phyloP scores from a whole-genome alignment of 2,113 vertebrate genomes.

The Lepus timidus region DNA sequence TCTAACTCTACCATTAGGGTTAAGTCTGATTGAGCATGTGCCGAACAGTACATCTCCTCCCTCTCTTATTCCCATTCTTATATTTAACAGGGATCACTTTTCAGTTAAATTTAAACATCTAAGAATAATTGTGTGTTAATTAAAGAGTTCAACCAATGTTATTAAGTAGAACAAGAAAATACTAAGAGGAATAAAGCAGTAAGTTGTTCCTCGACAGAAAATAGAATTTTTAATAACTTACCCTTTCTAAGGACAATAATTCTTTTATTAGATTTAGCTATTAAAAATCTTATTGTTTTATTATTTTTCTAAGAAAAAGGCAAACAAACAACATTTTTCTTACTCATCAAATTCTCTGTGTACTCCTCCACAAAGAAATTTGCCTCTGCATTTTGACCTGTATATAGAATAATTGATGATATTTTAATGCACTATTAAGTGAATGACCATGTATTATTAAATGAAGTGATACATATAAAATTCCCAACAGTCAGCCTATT shows the following conservation, averaged over 20 bases:
- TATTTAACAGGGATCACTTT: no score
- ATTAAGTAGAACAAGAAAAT: no score
- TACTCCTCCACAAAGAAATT: neutral
- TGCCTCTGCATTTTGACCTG: slow-evolving; percentile 29
- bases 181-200: no score
- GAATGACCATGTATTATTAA: neutral
- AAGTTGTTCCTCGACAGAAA: no score
- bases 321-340: slow-evolving; percentile 25
- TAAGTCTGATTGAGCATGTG: no score
- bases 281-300: neutral
- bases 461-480: slow-evolving; percentile 32
- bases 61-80: no score
- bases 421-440: slow-evolving; percentile 21
- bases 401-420: neutral
- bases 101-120: no score
- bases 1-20: no score
- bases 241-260: slow-evolving; percentile 22
- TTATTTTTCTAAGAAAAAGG: slow-evolving; percentile 42
- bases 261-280: neutral
- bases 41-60: no score
- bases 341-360: neutral
- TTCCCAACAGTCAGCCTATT: neutral
- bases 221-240: neutral
- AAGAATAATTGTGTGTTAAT: no score
- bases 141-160: no score